Base-by-base conservation (phyloP, 2,888 invertebrate species). In the Frankliniella intonsa region DNA sequence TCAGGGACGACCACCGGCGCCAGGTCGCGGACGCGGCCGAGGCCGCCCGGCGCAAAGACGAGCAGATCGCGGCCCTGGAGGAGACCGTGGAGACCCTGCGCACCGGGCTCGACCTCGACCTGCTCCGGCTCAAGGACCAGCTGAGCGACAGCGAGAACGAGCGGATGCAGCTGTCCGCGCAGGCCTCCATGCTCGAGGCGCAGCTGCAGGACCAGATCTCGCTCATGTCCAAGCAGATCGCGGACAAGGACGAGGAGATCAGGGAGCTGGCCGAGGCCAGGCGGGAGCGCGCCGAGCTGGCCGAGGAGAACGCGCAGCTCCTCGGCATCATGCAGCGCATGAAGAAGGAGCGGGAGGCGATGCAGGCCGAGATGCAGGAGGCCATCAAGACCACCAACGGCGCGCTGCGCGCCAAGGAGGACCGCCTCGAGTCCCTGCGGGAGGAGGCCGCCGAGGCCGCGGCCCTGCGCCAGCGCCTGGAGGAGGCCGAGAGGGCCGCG, bases 321-420 rank as follows among this genome's bases (percentile, higher is more conserved):
- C 69, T 76, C 11, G 12, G 12, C 69, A 12, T 76, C 10, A 11
- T 76, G 69, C 69, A 76, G 22, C 22, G 69, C 69, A 76, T 76
- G 69, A 22, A 76, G 69, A n/a, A 22, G 25, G 69, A 76, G 69
- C 69, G 69, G 25, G 11, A 76, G 69, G 22, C 22, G 25, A 25
- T 25, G 25, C 69, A 76, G 69, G 69, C 9, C 69, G 69, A 76
- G 25, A 76, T 76, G 69, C 25, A 76, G 69, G 22, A 76, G 8
- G 25, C 69, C 69, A 25, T 76, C 22, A n/a, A 25, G 22, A 76
- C 69, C 1, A 76, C 69, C 8, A 9, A 76, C 69, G 25, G 69
- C 69, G 69, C 69, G 25, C 69, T 76, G 69, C 69, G 69, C 22
- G 69, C 69, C 69, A 76, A 76, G 22, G 69, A 76, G 69, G 69